Percentiles rank a stretch among this genome's conserved stretches.
These are phyloP conservation scores for Pardosa pseudoannulata DNA, from an alignment of 2,888 invertebrate genomes.

Conservation along the genomic window DNA sequence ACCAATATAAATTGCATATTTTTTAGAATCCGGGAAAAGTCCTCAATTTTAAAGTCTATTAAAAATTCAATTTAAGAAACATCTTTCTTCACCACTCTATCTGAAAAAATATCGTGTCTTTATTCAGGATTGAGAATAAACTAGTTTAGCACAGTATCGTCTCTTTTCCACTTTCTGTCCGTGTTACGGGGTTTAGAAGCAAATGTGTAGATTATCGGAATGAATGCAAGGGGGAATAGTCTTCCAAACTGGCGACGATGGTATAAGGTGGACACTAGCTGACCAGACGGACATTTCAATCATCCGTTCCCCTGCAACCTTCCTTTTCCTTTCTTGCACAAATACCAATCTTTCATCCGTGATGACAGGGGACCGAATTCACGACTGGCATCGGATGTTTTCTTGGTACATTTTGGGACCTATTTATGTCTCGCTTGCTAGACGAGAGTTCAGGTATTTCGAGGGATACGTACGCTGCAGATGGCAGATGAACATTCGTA, in stretches of 20 bases:
- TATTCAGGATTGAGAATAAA: no score
- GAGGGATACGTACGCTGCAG: neutral
- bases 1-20: no score
- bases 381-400: neutral
- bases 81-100: no score
- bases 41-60: no score
- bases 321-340: constrained; percentile 33
- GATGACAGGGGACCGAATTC: constrained; percentile 35
- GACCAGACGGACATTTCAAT: constrained; percentile 61
- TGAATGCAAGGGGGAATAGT: neutral
- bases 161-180: no score
- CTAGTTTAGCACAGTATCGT: no score
- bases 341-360: constrained; percentile 58
- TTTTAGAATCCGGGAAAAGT: no score
- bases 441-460: neutral
- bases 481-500: neutral
- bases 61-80: no score
- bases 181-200: no score
- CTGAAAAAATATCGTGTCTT: no score
- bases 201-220: neutral
- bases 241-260: constrained; percentile 27
- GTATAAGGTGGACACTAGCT: constrained; percentile 62
- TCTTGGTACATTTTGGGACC: constrained; percentile 9
- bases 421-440: neutral
- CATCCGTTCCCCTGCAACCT: constrained; percentile 22